Evolutionary conservation across 1,140 invertebrate genomes (phyloP), one percentile per base, ranked within the genome.

Genomic region (Macrobrachium rosenbergii): DNA sequence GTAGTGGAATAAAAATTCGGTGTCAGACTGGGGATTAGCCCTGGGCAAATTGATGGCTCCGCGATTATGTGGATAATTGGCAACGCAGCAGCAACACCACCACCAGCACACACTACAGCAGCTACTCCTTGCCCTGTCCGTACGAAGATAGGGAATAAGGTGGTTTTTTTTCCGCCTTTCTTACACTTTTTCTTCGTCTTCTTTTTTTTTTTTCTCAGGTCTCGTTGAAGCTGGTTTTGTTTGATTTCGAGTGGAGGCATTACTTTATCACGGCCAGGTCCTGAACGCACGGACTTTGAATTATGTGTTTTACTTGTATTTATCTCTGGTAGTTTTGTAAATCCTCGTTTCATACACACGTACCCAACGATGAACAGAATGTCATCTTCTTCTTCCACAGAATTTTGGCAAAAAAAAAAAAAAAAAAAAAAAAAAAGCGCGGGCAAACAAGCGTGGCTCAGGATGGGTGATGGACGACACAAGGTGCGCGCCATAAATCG

Each of bases 31-130:
- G 62, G 58, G 77, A 79, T 79, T 79, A 79, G 59, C 77, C 28
- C 21, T 17, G 59, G n/a, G 77, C 59, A 79, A 79, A 79, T 79
- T 79, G 77, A 79, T 79, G 77, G 52, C 77, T 79, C 59, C 28
- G 77, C 58, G 77, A 79, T 79, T 79, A 79, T 62, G 77, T 79
- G 77, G 77, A 62, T 79, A 79, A 79, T 79, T 79, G 77, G 77
- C 77, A 52, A 52, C 52, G 52, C 12, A 52, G 52, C 52, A 52
- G 52, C 52, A 10, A 52, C 52, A 62, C 19, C 77, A 16, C 28
- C 28, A 37, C 28, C 28, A 37, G 3, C 28, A 37, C 28, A 37
- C 28, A 37, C 28, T 37, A 37, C 28, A 37, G 28, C 28, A 37
- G 28, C 58, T 23, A 28, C 77, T 79, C 77, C 77, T 79, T 28